phyloP scores from a whole-genome alignment of 2,888 invertebrate genomes.

The Cordylochernes scorpioides region DNA sequence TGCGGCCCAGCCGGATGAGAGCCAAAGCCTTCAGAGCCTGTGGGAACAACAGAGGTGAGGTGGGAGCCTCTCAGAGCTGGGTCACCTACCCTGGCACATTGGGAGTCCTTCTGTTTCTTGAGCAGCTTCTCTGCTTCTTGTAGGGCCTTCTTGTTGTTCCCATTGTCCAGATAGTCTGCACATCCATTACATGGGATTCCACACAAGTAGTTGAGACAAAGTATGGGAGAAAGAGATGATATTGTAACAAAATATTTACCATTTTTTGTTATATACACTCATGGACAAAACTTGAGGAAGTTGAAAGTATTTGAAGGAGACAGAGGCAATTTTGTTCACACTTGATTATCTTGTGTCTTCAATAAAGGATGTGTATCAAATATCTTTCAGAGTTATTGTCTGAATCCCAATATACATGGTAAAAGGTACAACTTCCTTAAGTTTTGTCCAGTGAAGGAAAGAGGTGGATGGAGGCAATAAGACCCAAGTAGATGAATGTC shows the following conservation, averaged over 20 bases:
- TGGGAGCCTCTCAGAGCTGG: too few species aligned
- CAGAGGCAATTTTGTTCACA: too few species aligned
- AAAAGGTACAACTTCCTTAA: too few species aligned
- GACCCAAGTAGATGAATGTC: too few species aligned
- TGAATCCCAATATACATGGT: too few species aligned
- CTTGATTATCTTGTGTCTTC: too few species aligned
- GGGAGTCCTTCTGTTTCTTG: conserved; percentile 64
- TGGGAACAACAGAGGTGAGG: neutral
- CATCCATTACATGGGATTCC: neutral
- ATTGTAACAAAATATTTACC: neutral
- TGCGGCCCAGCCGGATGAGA: conserved; percentile 56
- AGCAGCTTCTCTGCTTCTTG: conserved; percentile 88
- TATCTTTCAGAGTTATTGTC: too few species aligned
- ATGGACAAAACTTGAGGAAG: too few species aligned
- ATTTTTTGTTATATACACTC: neutral
- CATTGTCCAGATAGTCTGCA: conserved; percentile 64
- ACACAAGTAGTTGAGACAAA: neutral
- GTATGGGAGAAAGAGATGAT: neutral
- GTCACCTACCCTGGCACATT: conserved; percentile 49
- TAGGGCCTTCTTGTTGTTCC: conserved; percentile 83
- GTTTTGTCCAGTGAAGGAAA: too few species aligned
- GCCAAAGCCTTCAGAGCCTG: conserved; percentile 70
- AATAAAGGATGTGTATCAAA: too few species aligned
- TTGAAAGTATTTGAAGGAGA: too few species aligned
- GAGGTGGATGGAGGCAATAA: too few species aligned